Conservation (phyloP, 1,140 invertebrate species). For the Drosophila kurseongensis region DNA sequence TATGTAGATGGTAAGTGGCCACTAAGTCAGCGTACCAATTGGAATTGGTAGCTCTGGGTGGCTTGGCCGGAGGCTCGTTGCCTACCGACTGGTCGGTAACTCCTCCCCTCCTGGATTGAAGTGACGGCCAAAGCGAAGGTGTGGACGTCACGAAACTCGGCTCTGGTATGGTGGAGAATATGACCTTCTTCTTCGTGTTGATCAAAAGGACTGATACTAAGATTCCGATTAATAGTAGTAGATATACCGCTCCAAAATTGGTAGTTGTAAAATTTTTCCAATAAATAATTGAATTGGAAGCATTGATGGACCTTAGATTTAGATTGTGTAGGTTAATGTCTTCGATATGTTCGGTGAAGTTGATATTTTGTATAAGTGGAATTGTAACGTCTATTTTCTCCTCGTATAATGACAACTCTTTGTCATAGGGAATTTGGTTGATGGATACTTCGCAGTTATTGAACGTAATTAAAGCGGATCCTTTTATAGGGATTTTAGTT, state of each 20-base stretch:
- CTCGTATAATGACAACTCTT: neutral
- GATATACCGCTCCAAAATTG: neutral
- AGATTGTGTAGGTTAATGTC: neutral
- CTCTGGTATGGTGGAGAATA: conserved; percentile 1
- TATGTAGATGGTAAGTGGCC: neutral
- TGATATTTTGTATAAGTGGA: too few relatives aligned
- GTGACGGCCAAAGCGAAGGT: neutral
- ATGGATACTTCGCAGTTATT: neutral
- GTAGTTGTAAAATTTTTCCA: neutral
- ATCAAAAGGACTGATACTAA: neutral
- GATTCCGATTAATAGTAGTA: neutral
- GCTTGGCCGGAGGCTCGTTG: neutral
- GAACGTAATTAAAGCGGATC: conserved; percentile 1
- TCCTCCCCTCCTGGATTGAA: conserved; percentile 1
- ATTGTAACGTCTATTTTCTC: neutral
- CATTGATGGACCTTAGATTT: conserved; percentile 1
- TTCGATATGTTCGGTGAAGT: too few relatives aligned
- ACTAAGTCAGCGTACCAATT: neutral
- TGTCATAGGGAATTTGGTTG: neutral
- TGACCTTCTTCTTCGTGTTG: neutral
- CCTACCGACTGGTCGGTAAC: conserved; percentile 1
- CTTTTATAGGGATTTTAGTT: neutral
- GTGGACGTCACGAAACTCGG: conserved; percentile 3
- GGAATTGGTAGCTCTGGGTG: neutral
- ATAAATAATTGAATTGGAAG: conserved; percentile 1